phyloP scores from a whole-genome alignment of 2,888 invertebrate genomes.

The Lithosia quadra region DNA sequence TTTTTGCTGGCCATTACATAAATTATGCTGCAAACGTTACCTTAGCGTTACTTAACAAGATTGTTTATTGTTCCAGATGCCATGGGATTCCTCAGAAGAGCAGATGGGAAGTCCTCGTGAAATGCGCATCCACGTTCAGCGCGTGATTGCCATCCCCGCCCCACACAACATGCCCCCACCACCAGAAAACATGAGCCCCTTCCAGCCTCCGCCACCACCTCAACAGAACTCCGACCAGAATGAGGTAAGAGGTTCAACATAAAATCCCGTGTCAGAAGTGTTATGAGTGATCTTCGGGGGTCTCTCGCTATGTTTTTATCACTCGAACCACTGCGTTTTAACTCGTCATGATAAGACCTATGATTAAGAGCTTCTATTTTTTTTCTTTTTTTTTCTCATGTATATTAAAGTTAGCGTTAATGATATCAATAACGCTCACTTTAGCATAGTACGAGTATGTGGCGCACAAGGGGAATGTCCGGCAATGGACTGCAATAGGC shows the following conservation, averaged over 20 bases:
- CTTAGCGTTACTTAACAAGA: background rate
- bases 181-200: conserved; percentile 71
- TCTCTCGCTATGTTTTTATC: too few relatives aligned
- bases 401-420: too few relatives aligned
- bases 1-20: background rate
- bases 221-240: conserved; percentile 74
- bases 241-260: conserved; percentile 59
- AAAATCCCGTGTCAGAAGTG: background rate
- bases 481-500: too few relatives aligned
- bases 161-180: conserved; percentile 76
- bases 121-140: conserved; percentile 85
- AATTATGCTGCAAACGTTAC: background rate
- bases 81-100: conserved; percentile 84
- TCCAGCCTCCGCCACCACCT: conserved; percentile 76
- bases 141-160: conserved; percentile 81
- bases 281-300: too few relatives aligned
- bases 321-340: too few relatives aligned
- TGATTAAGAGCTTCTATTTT: too few relatives aligned
- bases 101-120: conserved; percentile 77
- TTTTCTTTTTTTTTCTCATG: too few relatives aligned
- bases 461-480: too few relatives aligned
- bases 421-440: too few relatives aligned
- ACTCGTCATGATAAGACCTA: too few relatives aligned
- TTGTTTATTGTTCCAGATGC: conserved; percentile 67
- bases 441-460: too few relatives aligned